These are phyloP conservation scores for Pristionchus arcanus DNA, from an alignment of 2,888 invertebrate genomes.

Conservation along the genomic window DNA sequence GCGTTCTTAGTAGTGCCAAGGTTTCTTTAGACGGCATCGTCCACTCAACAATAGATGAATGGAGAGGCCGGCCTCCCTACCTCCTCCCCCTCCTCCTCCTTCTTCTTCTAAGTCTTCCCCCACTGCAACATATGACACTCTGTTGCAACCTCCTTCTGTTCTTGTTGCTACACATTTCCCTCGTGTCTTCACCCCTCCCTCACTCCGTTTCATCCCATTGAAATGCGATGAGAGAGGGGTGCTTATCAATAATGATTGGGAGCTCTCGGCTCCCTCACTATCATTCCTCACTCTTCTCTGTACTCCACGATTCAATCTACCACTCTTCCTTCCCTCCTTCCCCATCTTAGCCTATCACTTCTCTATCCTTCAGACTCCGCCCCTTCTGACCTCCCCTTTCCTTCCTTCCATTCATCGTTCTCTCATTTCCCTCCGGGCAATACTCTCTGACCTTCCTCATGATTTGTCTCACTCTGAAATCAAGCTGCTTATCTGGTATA, in stretches of 20 bases:
- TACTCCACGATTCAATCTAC: background rate
- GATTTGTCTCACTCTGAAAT: conserved; percentile 25
- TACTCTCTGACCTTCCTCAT: conserved; percentile 21
- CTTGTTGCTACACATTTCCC: conserved; percentile 42
- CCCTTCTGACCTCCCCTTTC: conserved; percentile 32
- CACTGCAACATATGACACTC: conserved; percentile 50
- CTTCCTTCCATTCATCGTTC: background rate
- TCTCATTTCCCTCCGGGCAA: background rate
- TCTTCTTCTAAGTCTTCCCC: background rate
- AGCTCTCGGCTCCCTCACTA: conserved; percentile 49
- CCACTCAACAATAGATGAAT: conserved; percentile 49
- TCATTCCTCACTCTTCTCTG: conserved; percentile 28
- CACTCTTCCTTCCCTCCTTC: background rate
- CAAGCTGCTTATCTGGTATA: conserved; percentile 33
- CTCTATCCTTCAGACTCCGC: conserved; percentile 30
- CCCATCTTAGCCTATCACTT: conserved; percentile 41
- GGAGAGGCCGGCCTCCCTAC: background rate
- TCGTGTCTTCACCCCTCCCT: background rate
- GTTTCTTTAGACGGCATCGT: conserved; percentile 12
- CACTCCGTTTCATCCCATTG: conserved; percentile 15
- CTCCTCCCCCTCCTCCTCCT: background rate
- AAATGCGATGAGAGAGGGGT: conserved; percentile 21
- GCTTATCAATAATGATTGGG: conserved; percentile 51
- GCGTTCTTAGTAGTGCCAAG: background rate
- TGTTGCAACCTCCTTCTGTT: conserved; percentile 35